Base-by-base conservation (phyloP, 2,113 vertebrate species). In the Bufo bufo region DNA sequence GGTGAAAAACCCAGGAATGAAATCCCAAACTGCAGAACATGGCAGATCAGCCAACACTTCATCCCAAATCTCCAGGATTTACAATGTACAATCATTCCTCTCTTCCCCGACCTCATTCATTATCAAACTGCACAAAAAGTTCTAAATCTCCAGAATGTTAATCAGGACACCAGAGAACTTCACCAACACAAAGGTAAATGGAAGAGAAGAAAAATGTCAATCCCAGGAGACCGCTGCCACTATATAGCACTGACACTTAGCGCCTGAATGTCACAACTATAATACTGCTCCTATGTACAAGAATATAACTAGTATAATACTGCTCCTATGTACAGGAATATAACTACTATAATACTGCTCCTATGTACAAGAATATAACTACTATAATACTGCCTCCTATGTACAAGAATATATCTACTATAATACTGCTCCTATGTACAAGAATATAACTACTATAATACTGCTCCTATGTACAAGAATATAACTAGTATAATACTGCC, bases 51-150 rank as follows among this genome's bases (percentile, higher is more conserved):
- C 63, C 5, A 69, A 84, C 82, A 52, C 82, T 84, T 20, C 47
- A 49, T 56, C 82, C 63, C 47, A 84, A n/a, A 84, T 65, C 63
- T 71, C 49, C 45, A 65, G 82, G 47, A 84, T 66, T 84, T 33
- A 52, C 1, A 14, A 17, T 54, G 20, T n/a, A 69, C 47, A 50
- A 54, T 23, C 50, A 10, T 33, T 19, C 52, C 17, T 58, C 5
- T 19, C 69, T 47, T 72, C 47, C 59, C 52, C 33, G 50, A 6
- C 1, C n/a, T 11, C 20, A 43, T 19, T 58, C 7, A 85, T 58
- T 47, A 19, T 85, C 45, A 16, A 63, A 50, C 65, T 54, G 11
- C 50, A 84, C 61, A 66, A 69, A 84, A 54, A 69, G 19, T 65
- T 9, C 33, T 65, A 12, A 19, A 81, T 81, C 58, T 81, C 45